Evolutionary conservation across 2,113 vertebrate genomes (phyloP), one percentile per base, ranked within the genome.

Genomic region (Platichthys stellatus): DNA sequence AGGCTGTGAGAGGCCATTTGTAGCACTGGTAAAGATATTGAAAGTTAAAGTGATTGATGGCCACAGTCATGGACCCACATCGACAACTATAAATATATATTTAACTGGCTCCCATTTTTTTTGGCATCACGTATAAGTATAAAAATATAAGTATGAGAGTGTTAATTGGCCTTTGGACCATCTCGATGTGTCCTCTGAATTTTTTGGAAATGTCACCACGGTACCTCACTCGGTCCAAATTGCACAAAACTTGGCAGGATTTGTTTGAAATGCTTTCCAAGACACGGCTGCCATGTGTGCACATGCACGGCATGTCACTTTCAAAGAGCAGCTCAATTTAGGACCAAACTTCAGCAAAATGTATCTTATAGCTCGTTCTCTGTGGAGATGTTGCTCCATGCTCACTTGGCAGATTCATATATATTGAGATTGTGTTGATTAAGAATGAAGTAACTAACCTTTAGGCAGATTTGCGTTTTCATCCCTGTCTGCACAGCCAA

Each of bases 1-100:
- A 53, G 58, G 61, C 53, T 59, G 35, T 28, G 11, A 65, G 5
- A 13, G 64, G 63, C n/a, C 51, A 80, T 74, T 85, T 83, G 47
- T 59, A 74, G 63, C 45, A 21, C 23, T 45, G 60, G 57, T 68
- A 70, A 74, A 64, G 68, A 54, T 61, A 80, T 68, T 49, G 35
- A 77, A 79, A 54, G 51, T 54, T 20, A 54, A 20, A 80, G 45
- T 84, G 77, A 86, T 78, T 88, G 86, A 80, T 58, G 11, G 68
- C 17, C 49, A 60, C 61, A 74, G 38, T 20, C 77, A 78, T 63
- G 62, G 71, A 80, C 12, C 23, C 17, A 56, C 58, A 40, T 10
- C 24, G 54, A 65, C 5, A 1, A 24, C 35, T 17, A n/a, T 24
- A 81, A 79, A 85, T 81, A 80, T 73, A 78, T 23, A 78, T 28